These are phyloP conservation scores for Drosophila mercatorum DNA, from an alignment of 2,888 invertebrate species.

Conservation along the genomic window DNA sequence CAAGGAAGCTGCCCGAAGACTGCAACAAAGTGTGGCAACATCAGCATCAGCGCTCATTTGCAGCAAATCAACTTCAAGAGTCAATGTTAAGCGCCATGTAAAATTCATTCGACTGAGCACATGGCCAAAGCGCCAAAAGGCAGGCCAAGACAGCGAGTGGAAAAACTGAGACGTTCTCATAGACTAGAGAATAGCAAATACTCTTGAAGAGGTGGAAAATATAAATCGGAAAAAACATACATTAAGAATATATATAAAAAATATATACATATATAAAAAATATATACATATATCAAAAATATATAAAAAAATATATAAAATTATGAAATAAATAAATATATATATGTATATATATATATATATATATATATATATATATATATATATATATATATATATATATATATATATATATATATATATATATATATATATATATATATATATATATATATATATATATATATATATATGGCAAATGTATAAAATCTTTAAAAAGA, in stretches of 20 bases:
- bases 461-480: too few species aligned
- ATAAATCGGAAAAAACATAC: background rate
- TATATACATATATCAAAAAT: too few species aligned
- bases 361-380: too few species aligned
- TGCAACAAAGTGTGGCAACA: conserved; percentile 32
- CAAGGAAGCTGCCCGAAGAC: conserved; percentile 14
- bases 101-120: conserved; percentile 73
- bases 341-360: too few species aligned
- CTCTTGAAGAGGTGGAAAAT: background rate
- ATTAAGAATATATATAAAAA: background rate
- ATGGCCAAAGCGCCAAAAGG: conserved; percentile 32
- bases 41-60: conserved; percentile 65
- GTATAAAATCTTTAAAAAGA: too few species aligned
- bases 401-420: too few species aligned
- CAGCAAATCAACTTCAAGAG: conserved; percentile 72
- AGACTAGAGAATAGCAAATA: background rate
- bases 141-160: conserved; percentile 13
- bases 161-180: background rate
- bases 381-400: too few species aligned
- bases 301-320: too few species aligned
- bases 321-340: too few species aligned
- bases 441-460: too few species aligned
- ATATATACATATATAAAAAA: background rate
- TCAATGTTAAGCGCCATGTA: conserved; percentile 65
- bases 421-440: too few species aligned